These are phyloP conservation scores for Pammene aurita DNA, from an alignment of 2,888 invertebrate genomes.

Conservation along the genomic window DNA sequence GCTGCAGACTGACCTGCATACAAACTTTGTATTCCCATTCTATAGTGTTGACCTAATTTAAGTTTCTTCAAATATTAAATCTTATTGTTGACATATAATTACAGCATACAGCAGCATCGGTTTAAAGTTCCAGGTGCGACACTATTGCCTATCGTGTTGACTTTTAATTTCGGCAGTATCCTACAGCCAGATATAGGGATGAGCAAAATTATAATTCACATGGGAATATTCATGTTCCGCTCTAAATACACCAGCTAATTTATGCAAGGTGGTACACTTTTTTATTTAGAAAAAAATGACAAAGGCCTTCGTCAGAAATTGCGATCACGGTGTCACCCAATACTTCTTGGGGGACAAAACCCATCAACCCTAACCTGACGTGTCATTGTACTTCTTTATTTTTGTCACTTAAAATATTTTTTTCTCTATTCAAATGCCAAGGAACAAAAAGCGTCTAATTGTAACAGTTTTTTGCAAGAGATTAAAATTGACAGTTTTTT, in stretches of 20 bases:
- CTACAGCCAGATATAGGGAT: conserved; percentile 38
- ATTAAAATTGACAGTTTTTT: conserved; percentile 80
- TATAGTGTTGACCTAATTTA: too few species aligned
- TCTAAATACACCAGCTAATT: conserved; percentile 70
- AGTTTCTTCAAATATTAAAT: not conserved
- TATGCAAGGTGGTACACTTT: conserved; percentile 76
- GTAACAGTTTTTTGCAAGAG: conserved; percentile 78
- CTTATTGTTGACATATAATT: not conserved
- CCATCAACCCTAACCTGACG: conserved; percentile 76
- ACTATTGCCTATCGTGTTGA: conserved; percentile 45
- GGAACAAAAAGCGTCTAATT: conserved; percentile 81
- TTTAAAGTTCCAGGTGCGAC: conserved; percentile 12
- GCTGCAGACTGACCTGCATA: too few species aligned
- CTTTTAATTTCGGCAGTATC: conserved; percentile 54
- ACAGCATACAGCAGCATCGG: not conserved
- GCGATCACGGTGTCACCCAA: conserved; percentile 77
- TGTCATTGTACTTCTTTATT: conserved; percentile 77
- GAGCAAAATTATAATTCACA: conserved; percentile 62
- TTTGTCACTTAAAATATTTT: conserved; percentile 77
- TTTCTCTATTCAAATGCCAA: conserved; percentile 64
- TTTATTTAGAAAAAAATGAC: conserved; percentile 60
- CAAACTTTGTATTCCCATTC: too few species aligned
- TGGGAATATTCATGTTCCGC: conserved; percentile 79
- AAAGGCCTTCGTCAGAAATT: conserved; percentile 76
- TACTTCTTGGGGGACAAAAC: conserved; percentile 71